Conservation (phyloP, 2,113 vertebrate genomes). For the Vireo altiloquus region DNA sequence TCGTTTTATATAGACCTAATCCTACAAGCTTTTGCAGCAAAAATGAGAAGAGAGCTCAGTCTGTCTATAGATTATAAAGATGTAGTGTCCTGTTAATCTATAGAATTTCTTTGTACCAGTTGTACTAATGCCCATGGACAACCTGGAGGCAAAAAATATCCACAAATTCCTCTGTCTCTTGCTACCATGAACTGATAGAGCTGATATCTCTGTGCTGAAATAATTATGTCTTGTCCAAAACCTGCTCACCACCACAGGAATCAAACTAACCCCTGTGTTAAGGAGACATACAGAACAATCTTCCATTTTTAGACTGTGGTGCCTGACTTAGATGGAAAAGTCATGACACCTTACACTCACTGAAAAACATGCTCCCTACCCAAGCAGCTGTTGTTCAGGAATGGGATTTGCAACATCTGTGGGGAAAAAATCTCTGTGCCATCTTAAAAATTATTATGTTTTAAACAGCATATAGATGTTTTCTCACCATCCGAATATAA, state of each 20-base stretch:
- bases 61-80: not conserved
- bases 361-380: not conserved
- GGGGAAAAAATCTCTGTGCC: accelerated
- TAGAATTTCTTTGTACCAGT: not conserved
- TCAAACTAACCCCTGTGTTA: not conserved
- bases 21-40: not conserved
- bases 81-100: not conserved
- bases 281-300: not conserved
- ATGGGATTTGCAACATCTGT: not conserved
- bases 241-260: not conserved
- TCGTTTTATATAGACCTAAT: not conserved
- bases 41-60: not conserved
- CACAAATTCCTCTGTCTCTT: not conserved
- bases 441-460: not conserved
- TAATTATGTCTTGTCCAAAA: not conserved
- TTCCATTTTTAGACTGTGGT: not conserved
- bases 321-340: not conserved
- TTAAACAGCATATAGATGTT: not conserved
- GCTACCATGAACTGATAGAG: not conserved
- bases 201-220: not conserved
- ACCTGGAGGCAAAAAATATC: not conserved
- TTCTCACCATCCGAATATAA: not conserved
- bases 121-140: not conserved
- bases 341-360: not conserved
- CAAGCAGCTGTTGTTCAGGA: not conserved